Evolutionary conservation across 2,888 invertebrate species (phyloP), one percentile per base, ranked within the genome.

Genomic region (Polylopha cassiicola): DNA sequence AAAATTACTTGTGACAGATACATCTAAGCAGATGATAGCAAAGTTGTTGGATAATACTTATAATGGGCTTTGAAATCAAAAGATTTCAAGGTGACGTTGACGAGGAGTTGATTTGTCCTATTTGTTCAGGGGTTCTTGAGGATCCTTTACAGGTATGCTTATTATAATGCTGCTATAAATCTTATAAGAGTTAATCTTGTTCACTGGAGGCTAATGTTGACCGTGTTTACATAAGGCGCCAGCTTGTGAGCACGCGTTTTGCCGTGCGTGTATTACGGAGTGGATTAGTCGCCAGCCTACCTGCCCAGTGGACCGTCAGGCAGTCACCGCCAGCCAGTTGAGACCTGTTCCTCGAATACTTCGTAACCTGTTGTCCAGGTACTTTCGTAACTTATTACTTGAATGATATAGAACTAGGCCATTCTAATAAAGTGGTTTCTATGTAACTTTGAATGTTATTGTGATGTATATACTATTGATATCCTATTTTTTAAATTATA

Each of bases 81-180:
- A 90, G 98, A 68, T 98, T 98, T 88, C 92, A 95, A 86, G 95
- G 95, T 65, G 95, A 95, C 75, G 97, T 98, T 55, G 98, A 98
- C 81, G 98, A 98, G 87, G 98, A 98, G 87, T 88, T 98, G 47
- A 91, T 98, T 59, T 98, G 98, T 69, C 95, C 98, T 51, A 98
- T 98, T 79, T 98, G 98, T 82, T 95, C 96, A 48, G 95, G 95
- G 51, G 98, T 98, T 49, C 82, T 98, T 38, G 97, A 98, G 68
- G 97, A 98, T 69, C 97, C 98, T 26, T 86, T 98, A 47, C 98
- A 98, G 92, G 96, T 95, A 84, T 60, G 68, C 65, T 10, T 22
- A 9, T 30, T 48, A 22, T 15, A 10, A 15, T 7, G 8, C 28
- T 20, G 8, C 13, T 39, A 24, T 31, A 27, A 15, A 43, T 32